Conservation (phyloP, 53 echinoderm and acorn worm genomes). For the Zoroaster sp. region DNA sequence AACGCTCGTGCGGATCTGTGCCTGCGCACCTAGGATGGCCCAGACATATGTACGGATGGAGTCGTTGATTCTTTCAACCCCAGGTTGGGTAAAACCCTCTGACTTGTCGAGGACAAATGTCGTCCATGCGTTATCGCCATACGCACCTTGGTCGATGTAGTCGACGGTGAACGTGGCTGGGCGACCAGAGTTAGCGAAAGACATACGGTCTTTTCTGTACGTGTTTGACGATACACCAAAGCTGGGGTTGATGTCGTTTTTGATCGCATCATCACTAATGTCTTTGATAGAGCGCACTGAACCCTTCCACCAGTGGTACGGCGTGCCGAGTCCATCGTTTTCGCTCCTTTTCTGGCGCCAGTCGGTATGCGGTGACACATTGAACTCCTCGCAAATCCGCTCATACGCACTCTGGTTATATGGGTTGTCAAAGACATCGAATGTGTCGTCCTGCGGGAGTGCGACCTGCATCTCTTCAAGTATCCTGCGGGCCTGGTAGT, state of each 20-base stretch:
- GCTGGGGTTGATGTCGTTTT: background rate
- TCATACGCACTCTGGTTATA: conserved; percentile 26
- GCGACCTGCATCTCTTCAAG: too few species aligned
- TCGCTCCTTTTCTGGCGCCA: background rate
- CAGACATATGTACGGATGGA: conserved; percentile 23
- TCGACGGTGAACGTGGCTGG: conserved; percentile 11
- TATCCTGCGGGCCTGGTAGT: too few species aligned
- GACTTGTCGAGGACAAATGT: conserved; percentile 24
- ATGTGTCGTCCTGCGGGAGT: background rate
- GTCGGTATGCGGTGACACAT: conserved; percentile 6
- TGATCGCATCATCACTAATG: background rate
- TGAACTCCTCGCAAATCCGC: conserved; percentile 21
- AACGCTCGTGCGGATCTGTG: background rate
- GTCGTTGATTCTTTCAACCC: conserved; percentile 39
- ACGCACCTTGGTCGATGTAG: background rate
- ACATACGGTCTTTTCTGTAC: conserved; percentile 18
- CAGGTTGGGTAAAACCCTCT: conserved; percentile 13
- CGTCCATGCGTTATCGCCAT: background rate
- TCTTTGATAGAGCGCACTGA: background rate
- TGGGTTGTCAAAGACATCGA: conserved; percentile 19
- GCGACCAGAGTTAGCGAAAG: background rate
- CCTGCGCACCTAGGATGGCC: conserved; percentile 38
- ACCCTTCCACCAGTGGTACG: conserved; percentile 31
- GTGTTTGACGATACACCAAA: background rate
- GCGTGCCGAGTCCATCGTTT: conserved; percentile 8